phyloP scores from a whole-genome alignment of 2,888 invertebrate genomes.

The Nomada ferruginata region DNA sequence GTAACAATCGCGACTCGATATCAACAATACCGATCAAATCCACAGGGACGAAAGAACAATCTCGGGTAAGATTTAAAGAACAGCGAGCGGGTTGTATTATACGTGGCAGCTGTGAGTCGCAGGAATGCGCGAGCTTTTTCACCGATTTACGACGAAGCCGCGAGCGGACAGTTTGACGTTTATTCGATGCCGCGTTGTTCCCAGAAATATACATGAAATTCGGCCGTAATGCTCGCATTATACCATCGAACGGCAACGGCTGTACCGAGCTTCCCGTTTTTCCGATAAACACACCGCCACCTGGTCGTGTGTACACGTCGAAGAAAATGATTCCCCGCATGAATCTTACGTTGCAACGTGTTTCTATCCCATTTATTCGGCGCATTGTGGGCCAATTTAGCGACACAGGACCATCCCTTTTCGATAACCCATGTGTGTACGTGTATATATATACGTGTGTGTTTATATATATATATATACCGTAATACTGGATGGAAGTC shows the following conservation, averaged over 20 bases:
- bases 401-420: slow-evolving; percentile 18
- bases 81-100: neutral
- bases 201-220: slow-evolving; percentile 59
- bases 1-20: neutral
- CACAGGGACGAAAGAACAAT: neutral
- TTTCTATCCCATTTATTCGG: slow-evolving; percentile 68
- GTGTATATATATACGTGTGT: neutral
- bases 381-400: slow-evolving; percentile 62
- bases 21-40: neutral
- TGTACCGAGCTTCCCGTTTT: slow-evolving; percentile 32
- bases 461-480: neutral
- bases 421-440: neutral
- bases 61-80: neutral
- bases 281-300: slow-evolving; percentile 50
- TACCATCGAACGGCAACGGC: slow-evolving; percentile 27
- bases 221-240: slow-evolving; percentile 42
- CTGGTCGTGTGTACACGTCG: slow-evolving; percentile 49
- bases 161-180: slow-evolving; percentile 57
- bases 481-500: slow-evolving; percentile 10
- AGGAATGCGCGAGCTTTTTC: slow-evolving; percentile 15
- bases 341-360: slow-evolving; percentile 61
- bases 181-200: slow-evolving; percentile 57
- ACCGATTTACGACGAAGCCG: slow-evolving; percentile 38
- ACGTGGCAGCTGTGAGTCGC: neutral
- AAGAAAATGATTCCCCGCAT: slow-evolving; percentile 65